phyloP scores from a whole-genome alignment of 2,113 vertebrate species.

The Bothrops jararaca region DNA sequence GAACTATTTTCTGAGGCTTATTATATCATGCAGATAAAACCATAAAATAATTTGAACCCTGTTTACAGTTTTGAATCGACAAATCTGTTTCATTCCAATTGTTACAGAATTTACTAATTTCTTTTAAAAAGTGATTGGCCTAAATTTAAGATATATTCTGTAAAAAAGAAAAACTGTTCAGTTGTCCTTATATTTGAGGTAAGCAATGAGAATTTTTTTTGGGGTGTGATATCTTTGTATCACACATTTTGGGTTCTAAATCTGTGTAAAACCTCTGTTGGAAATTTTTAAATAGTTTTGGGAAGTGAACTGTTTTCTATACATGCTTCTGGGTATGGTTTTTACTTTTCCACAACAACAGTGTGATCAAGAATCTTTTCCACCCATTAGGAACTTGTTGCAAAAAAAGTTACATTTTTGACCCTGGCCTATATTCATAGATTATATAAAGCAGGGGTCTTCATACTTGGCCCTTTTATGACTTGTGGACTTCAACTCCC shows the following conservation, averaged over 20 bases:
- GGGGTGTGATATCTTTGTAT: neutral
- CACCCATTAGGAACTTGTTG: neutral
- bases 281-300: neutral
- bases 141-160: neutral
- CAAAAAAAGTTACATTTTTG: neutral
- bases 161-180: neutral
- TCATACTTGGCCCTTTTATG: no score
- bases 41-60: neutral
- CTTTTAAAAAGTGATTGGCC: neutral
- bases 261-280: neutral
- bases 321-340: neutral
- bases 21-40: neutral
- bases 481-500: no score
- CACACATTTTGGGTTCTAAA: neutral
- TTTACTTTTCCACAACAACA: neutral
- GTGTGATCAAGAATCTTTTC: neutral
- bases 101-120: neutral
- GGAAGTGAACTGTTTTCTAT: neutral
- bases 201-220: neutral
- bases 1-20: neutral
- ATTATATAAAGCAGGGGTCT: neutral
- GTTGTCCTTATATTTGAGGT: neutral
- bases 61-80: neutral
- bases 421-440: neutral
- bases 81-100: neutral